Evolutionary conservation across 1,140 invertebrate genomes (phyloP), one percentile per base, ranked within the genome.

Genomic region (Diorhabda elongata): DNA sequence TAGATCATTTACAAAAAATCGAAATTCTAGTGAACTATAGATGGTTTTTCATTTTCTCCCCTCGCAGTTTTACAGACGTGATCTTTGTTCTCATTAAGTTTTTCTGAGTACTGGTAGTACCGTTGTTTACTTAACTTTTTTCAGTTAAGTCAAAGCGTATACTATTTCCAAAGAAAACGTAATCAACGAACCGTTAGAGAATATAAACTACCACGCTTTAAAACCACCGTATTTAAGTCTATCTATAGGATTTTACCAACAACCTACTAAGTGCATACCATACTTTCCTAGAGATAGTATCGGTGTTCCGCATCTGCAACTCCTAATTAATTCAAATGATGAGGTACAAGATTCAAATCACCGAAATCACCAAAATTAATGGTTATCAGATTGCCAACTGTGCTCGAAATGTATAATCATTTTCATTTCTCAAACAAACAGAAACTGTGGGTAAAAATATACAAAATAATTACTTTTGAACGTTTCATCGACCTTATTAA

Each of bases 311-410:
- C 47, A 52, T 52, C 47, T 52, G 47, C 47, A 52, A 52, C 47
- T 52, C n/a, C 47, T 52, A 52, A 52, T 52, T 52, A 52, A 52
- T 52, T 52, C 47, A 52, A 52, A 52, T 52, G 47, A 52, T 52
- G 47, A 52, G 47, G 47, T 52, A 52, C 47, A 52, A 52, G 47
- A 52, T 52, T 52, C n/a, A 52, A 52, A 52, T 52, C 47, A 52
- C 47, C 47, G 47, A 52, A 52, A 52, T 52, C 47, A 52, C 47
- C 47, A 52, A 52, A 52, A 52, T 52, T 52, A 52, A 52, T 52
- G 47, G 47, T 52, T 52, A 52, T 52, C 47, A 52, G 47, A 52
- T 52, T 52, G 47, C 47, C 47, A 52, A 52, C 47, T 52, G 47
- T n/a, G 47, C n/a, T 52, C 47, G 47, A 52, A 52, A 52, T 52